Percentiles rank a stretch among this genome's conserved stretches.
phyloP scores from a whole-genome alignment of 1,140 invertebrate genomes.

The Meloidogyne exigua region DNA sequence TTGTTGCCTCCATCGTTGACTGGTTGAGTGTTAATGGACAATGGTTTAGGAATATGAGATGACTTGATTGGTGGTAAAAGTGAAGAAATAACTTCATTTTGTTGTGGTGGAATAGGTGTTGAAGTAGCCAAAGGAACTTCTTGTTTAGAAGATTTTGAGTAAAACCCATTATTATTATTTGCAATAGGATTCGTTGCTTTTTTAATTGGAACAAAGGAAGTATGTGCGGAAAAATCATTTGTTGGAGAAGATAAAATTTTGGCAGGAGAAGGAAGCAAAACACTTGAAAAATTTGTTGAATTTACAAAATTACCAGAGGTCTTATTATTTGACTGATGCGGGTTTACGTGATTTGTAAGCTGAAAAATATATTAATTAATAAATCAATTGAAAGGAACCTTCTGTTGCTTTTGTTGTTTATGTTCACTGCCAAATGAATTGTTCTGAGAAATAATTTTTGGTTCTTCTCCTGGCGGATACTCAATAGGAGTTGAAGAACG shows the following conservation, averaged over 20 bases:
- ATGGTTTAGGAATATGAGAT: conserved; percentile 37
- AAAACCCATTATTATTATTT: neutral
- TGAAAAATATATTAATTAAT: neutral
- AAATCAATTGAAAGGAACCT: neutral
- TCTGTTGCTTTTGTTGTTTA: conserved; percentile 9
- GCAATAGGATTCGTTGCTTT: neutral
- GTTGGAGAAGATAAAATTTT: neutral
- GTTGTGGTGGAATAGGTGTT: conserved; percentile 33
- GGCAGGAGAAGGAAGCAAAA: neutral
- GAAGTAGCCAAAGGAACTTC: conserved; percentile 34
- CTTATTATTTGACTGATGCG: neutral
- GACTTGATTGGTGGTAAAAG: neutral
- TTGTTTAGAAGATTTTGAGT: neutral
- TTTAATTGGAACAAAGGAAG: conserved; percentile 14
- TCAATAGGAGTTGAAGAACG: conserved; percentile 6
- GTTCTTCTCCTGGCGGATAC: conserved; percentile 9
- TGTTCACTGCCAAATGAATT: neutral
- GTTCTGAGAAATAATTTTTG: neutral
- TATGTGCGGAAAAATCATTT: neutral
- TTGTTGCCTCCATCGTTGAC: neutral
- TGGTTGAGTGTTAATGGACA: neutral
- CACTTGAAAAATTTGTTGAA: neutral
- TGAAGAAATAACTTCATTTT: neutral
- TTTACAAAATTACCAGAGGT: neutral
- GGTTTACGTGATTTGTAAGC: neutral